A percentile compares a stretch with the other conserved stretches of the same genome.
phyloP scores from a whole-genome alignment of 1,140 invertebrate genomes.

The Linepithema humile region DNA sequence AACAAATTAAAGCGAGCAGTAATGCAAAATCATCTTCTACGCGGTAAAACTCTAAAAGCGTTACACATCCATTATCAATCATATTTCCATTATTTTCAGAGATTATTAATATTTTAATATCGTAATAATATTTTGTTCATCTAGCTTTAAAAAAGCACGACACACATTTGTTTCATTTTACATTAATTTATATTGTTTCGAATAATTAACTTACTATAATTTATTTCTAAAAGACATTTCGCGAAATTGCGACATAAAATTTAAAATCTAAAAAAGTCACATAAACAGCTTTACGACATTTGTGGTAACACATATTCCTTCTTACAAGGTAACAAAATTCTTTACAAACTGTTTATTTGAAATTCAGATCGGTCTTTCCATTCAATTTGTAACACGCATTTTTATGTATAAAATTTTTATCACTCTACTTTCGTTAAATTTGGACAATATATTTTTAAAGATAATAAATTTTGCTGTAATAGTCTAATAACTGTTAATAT shows the following conservation, averaged over 20 bases:
- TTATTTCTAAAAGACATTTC: neutral
- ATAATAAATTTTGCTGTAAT: neutral
- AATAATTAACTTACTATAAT: neutral
- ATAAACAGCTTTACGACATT: neutral
- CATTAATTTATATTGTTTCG: neutral
- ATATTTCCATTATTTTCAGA: neutral
- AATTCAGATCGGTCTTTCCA: neutral
- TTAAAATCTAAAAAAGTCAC: neutral
- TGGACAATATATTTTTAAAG: neutral
- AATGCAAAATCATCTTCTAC: neutral
- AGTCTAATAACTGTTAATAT: neutral
- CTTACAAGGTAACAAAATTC: neutral
- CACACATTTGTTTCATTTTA: neutral
- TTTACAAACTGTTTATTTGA: neutral
- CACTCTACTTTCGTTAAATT: neutral
- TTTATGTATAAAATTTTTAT: neutral
- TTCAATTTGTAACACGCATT: neutral
- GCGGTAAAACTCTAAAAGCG: neutral
- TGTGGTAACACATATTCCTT: neutral
- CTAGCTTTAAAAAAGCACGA: neutral
- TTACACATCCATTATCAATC: slow-evolving; percentile 10
- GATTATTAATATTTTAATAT: slow-evolving; percentile 1
- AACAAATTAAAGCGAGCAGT: slow-evolving; percentile 20
- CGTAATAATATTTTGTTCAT: neutral
- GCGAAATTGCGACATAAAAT: neutral